Evolutionary conservation across 2,113 vertebrate species (phyloP).

Genomic region (Trematomus loennbergii): DNA sequence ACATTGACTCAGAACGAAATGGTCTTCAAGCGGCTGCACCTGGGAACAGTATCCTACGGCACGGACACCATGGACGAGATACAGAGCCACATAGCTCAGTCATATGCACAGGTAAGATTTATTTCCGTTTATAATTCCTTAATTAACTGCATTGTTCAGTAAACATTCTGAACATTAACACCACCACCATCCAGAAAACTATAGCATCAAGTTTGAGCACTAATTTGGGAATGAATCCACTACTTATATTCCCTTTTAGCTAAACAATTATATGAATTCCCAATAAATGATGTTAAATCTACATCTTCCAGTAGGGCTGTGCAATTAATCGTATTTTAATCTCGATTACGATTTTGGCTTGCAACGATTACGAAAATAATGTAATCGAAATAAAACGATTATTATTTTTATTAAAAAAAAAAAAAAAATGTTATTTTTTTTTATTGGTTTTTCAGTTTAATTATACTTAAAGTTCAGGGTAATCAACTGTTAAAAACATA

Average conservation of each 20-base stretch:
- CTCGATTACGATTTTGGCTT: no score
- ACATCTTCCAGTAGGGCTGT: no score
- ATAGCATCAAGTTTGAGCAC: not conserved
- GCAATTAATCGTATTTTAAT: no score
- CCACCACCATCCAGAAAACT: not conserved
- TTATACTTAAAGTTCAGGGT: no score
- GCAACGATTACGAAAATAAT: no score
- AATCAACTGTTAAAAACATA: no score
- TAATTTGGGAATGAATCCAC: not conserved
- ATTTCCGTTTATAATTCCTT: no score
- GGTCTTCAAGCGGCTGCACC: conserved; percentile 96
- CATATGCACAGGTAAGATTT: conserved; percentile 86
- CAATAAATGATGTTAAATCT: not conserved
- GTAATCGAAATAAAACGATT: no score
- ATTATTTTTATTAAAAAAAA: no score
- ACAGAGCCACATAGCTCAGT: conserved; percentile 90
- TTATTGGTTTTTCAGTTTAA: no score
- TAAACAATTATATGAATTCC: not conserved
- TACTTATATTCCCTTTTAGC: not conserved
- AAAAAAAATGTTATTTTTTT: no score
- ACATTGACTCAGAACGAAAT: conserved; percentile 98
- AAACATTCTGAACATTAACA: not conserved
- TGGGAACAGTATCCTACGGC: conserved; percentile 97
- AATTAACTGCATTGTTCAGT: no score
- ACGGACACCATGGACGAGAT: conserved; percentile 99